phyloP scores from a whole-genome alignment of 1,140 invertebrate genomes.

The Bombus picipes region DNA sequence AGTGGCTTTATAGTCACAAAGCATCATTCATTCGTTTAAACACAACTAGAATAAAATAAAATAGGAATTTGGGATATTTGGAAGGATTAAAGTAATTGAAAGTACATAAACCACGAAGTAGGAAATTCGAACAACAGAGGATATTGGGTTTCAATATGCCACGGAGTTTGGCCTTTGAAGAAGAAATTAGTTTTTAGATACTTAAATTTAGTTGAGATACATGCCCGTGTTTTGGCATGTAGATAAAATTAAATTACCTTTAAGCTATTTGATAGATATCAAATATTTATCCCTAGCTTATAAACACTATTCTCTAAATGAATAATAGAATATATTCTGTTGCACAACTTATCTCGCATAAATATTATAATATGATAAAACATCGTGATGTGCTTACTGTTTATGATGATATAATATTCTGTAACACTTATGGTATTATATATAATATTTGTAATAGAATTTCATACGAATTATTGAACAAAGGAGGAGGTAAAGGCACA shows the following conservation, averaged over 20 bases:
- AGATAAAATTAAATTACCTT: background rate
- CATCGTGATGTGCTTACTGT: background rate
- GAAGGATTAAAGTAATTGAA: background rate
- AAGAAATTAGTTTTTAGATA: background rate
- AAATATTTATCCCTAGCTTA: background rate
- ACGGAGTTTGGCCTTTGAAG: background rate
- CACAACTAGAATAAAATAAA: background rate
- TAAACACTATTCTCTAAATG: background rate
- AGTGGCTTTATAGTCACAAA: background rate
- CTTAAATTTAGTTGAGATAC: background rate
- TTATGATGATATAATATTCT: background rate
- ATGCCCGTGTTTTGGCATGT: background rate
- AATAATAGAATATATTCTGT: background rate
- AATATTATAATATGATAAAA: background rate
- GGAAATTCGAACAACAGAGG: background rate
- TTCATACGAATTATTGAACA: no score
- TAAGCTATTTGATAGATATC: background rate
- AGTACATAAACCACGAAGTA: background rate
- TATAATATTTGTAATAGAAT: background rate
- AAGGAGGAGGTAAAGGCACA: background rate
- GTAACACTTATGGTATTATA: background rate
- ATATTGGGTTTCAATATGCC: background rate
- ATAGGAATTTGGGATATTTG: background rate
- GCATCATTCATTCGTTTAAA: background rate
- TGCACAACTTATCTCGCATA: background rate